Evolutionary conservation across 2,888 invertebrate species (phyloP).

Genomic region (Empis livida): DNA sequence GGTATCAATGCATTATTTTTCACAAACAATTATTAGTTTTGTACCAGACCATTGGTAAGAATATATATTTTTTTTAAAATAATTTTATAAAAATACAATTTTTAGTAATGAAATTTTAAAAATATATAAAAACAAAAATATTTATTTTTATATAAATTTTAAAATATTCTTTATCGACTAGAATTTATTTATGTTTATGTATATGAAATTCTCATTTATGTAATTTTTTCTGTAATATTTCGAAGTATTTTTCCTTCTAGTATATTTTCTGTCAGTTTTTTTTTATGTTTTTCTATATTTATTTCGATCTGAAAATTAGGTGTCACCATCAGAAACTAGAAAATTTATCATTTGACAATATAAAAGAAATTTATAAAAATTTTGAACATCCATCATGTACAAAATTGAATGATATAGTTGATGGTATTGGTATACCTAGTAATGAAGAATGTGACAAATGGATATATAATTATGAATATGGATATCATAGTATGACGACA

Average conservation of each 20-base stretch:
- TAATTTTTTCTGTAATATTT: no score
- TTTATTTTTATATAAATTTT: no score
- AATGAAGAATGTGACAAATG: constrained; percentile 35
- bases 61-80: no score
- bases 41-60: constrained; percentile 38
- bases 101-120: no score
- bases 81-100: no score
- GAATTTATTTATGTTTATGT: no score
- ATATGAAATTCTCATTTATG: no score
- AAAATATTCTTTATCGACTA: no score
- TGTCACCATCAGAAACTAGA: constrained; percentile 20
- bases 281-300: neutral
- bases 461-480: constrained; percentile 41
- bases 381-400: constrained; percentile 23
- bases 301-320: constrained; percentile 12
- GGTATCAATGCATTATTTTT: constrained; percentile 44
- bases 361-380: constrained; percentile 18
- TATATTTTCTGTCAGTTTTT: neutral
- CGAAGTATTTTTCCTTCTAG: neutral
- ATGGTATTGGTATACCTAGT: constrained; percentile 11
- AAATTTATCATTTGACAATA: constrained; percentile 15
- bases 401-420: constrained; percentile 15
- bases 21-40: constrained; percentile 44
- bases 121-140: no score
- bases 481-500: constrained; percentile 44